These are phyloP conservation scores for Branchipolynoe longqiensis DNA, from an alignment of 2,888 invertebrate species.

Conservation along the genomic window DNA sequence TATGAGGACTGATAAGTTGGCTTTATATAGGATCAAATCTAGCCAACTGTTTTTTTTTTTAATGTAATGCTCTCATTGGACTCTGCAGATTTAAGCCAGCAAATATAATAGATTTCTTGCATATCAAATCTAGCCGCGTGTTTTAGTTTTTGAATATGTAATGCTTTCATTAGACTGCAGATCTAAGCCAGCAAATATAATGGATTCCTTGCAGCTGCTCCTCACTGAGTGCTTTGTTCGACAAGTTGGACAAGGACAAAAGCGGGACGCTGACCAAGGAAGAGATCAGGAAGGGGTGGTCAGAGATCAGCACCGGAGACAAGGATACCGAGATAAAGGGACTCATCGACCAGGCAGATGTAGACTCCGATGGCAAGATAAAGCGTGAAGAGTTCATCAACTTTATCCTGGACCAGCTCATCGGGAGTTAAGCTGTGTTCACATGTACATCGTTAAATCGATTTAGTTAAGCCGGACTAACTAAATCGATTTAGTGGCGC, in stretches of 20 bases:
- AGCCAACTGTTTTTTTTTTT: not conserved
- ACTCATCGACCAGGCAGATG: not conserved
- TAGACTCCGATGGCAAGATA: not conserved
- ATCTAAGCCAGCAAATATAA: not conserved
- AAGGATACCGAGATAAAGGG: not conserved
- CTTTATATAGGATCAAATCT: not conserved
- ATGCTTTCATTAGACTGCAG: not conserved
- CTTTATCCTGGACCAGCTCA: not conserved
- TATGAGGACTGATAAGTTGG: not conserved
- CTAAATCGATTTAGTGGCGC: too few relatives aligned
- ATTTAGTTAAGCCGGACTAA: too few relatives aligned
- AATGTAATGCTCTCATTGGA: not conserved
- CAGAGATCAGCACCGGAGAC: not conserved
- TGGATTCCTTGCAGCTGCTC: not conserved
- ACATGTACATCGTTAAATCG: too few relatives aligned
- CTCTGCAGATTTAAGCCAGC: not conserved
- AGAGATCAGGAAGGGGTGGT: not conserved
- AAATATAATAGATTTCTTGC: not conserved
- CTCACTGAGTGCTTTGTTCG: not conserved
- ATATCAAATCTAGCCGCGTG: not conserved
- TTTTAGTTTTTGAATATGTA: not conserved
- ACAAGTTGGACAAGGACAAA: not conserved
- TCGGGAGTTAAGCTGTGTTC: too few relatives aligned
- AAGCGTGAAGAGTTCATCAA: not conserved
- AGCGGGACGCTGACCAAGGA: slow-evolving; percentile 2